phyloP scores from a whole-genome alignment of 2,797 vertebrate genomes.

The Micrastur ruficollis region DNA sequence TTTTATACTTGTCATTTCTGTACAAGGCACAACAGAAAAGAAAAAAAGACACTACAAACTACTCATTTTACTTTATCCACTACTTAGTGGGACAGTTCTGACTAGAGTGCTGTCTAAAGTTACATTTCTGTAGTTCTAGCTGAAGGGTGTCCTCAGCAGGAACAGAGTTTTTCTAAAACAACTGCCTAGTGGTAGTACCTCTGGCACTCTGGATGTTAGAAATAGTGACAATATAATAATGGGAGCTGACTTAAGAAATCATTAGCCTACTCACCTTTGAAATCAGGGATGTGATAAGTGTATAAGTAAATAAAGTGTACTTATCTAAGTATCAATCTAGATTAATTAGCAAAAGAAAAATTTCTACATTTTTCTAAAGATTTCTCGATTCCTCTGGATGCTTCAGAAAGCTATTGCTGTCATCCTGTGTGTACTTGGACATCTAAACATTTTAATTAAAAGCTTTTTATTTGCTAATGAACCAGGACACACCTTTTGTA shows the following conservation, averaged over 20 bases:
- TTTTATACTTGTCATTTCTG: neutral
- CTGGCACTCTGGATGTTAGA: neutral
- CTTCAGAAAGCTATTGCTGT: neutral
- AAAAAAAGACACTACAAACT: neutral
- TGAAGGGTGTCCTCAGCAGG: neutral
- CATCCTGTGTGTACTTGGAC: neutral
- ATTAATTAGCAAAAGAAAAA: neutral
- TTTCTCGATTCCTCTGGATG: neutral
- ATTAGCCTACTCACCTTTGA: neutral
- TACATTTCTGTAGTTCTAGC: neutral
- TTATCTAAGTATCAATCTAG: neutral
- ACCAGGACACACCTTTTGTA: neutral
- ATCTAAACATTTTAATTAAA: neutral
- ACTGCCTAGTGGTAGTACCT: neutral
- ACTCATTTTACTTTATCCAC: neutral
- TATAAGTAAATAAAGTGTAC: neutral
- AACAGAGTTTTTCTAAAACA: neutral
- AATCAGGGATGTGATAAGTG: neutral
- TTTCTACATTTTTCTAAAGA: neutral
- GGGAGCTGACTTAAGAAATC: neutral
- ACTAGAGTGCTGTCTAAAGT: neutral
- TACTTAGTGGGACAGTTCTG: neutral
- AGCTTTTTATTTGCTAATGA: neutral
- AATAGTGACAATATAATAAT: neutral
- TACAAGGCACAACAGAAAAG: neutral